Conservation (phyloP, 2,113 vertebrate species). For the Nanorana parkeri region DNA sequence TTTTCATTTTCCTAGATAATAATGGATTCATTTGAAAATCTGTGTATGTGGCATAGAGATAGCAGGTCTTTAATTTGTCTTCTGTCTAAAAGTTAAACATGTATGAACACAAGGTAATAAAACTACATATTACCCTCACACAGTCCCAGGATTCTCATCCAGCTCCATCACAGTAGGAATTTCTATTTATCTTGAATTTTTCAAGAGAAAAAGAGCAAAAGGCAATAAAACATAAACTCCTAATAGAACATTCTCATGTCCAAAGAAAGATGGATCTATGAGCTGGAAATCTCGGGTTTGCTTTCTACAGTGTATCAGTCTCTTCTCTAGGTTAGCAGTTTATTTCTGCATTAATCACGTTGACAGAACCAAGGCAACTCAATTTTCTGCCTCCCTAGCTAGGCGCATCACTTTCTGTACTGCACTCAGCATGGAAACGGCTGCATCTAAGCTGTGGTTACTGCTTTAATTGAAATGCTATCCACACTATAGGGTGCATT, state of each 20-base stretch:
- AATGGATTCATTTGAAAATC: no score
- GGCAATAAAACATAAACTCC: neutral
- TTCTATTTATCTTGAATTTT: constrained; percentile 70
- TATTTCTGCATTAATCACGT: constrained; percentile 99
- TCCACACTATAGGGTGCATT: constrained; percentile 99
- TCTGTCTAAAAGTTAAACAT: no score
- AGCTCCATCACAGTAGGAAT: constrained; percentile 66
- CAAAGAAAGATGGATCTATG: constrained; percentile 30
- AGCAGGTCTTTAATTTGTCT: no score
- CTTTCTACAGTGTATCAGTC: constrained; percentile 75
- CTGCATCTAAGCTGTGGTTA: constrained; percentile 99
- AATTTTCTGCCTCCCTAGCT: constrained; percentile 99
- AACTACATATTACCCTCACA: constrained; percentile 59
- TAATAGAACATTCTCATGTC: constrained; percentile 22
- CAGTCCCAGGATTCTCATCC: constrained; percentile 47
- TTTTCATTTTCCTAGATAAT: no score
- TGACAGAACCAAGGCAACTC: constrained; percentile 99
- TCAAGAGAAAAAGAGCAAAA: constrained; percentile 20
- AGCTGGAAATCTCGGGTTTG: neutral
- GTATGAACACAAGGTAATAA: no score
- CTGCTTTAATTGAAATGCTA: constrained; percentile 99
- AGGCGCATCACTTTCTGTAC: constrained; percentile 92
- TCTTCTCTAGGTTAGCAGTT: constrained; percentile 90
- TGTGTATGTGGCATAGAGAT: no score
- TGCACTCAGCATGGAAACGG: constrained; percentile 96